Percentiles rank a stretch among this genome's conserved stretches.
Evolutionary conservation across 2,797 vertebrate species (phyloP).

Genomic region (Acanthis flammea): DNA sequence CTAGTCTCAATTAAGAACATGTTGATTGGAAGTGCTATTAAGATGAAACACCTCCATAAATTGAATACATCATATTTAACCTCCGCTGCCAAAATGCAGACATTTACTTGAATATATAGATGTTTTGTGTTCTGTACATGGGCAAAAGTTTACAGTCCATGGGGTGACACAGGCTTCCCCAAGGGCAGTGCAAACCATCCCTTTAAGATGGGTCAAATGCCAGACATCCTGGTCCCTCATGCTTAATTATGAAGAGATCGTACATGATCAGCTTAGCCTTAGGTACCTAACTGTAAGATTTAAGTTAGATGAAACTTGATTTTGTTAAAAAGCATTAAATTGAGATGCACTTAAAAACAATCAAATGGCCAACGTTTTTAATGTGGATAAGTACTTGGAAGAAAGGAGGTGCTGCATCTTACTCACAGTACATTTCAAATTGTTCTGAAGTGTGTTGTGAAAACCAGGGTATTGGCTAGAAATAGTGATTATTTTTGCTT

Average conservation of each 20-base stretch:
- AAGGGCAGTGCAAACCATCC: neutral
- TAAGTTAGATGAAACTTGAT: neutral
- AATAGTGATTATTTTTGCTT: constrained; percentile 10
- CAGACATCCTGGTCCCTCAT: neutral
- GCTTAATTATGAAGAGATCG: neutral
- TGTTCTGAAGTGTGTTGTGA: neutral
- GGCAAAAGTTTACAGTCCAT: neutral
- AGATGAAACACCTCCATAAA: neutral
- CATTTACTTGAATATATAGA: neutral
- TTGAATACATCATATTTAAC: neutral
- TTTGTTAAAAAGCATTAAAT: constrained; percentile 35
- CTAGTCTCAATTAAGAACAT: neutral
- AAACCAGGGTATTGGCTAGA: constrained; percentile 39
- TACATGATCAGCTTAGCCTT: neutral
- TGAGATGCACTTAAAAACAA: neutral
- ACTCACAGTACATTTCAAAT: neutral
- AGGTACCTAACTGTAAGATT: neutral
- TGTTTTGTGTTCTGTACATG: neutral
- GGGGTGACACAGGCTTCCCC: neutral
- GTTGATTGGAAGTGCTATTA: neutral
- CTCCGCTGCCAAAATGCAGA: neutral
- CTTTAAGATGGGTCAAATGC: neutral
- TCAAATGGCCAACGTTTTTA: neutral
- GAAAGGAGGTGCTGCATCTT: neutral
- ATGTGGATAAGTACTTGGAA: neutral